A percentile compares a stretch with the other conserved stretches of the same genome.
Evolutionary conservation across 2,113 vertebrate genomes (phyloP).

Genomic region (Pavo muticus): DNA sequence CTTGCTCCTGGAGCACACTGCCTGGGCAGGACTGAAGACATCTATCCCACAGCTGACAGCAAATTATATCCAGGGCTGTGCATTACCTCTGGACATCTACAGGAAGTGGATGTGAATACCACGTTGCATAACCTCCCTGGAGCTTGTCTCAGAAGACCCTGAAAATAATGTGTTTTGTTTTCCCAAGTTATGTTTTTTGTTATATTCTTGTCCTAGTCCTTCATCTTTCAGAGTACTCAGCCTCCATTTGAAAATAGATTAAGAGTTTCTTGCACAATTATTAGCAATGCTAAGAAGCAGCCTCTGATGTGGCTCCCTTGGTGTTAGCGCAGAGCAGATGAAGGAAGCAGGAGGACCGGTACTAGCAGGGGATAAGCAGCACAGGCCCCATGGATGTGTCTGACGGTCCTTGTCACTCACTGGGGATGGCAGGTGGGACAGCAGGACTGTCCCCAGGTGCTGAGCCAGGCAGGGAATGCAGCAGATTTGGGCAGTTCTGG

Average conservation of each 20-base stretch:
- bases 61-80: not conserved
- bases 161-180: not conserved
- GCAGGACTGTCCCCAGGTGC: not conserved
- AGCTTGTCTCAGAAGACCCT: not conserved
- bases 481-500: not conserved
- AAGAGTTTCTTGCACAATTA: not conserved
- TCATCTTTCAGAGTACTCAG: not conserved
- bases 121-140: not conserved
- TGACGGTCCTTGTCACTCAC: not conserved
- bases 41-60: not conserved
- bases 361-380: not conserved
- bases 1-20: not conserved
- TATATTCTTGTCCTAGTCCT: not conserved
- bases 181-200: not conserved
- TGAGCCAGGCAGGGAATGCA: accelerated
- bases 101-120: not conserved
- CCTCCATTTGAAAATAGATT: not conserved
- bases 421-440: accelerated
- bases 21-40: not conserved
- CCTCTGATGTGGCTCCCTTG: not conserved
- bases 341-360: not conserved
- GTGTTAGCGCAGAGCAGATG: not conserved
- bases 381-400: accelerated
- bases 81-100: not conserved
- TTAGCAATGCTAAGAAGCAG: not conserved